Evolutionary conservation across 92 coral and sea anemone genomes (phyloP).

Genomic region (Palythoa grandis): DNA sequence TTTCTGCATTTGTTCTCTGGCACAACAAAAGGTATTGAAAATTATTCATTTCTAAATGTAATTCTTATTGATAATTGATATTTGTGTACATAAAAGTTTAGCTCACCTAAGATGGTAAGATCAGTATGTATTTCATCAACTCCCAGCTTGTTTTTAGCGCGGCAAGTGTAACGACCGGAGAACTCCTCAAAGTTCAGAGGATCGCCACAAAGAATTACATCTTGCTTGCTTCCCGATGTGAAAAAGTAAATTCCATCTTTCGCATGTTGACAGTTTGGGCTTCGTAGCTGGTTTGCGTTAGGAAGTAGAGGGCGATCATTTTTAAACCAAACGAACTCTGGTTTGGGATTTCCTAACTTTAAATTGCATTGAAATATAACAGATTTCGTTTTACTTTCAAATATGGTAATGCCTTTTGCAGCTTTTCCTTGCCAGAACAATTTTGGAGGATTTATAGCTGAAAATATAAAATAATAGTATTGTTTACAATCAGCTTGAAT

Average conservation of each 20-base stretch:
- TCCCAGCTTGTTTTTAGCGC: constrained; percentile 25
- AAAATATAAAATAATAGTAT: background rate
- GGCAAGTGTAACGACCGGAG: constrained; percentile 36
- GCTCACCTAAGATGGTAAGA: constrained; percentile 26
- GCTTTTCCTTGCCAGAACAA: constrained; percentile 19
- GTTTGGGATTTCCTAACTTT: constrained; percentile 22
- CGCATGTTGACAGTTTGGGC: constrained; percentile 6
- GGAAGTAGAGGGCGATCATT: background rate
- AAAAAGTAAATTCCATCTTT: constrained; percentile 22
- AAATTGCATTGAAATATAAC: constrained; percentile 1
- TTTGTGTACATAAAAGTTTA: background rate
- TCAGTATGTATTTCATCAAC: constrained; percentile 25
- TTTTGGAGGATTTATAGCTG: constrained; percentile 32
- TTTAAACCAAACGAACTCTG: constrained; percentile 27
- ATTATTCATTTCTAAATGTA: too few species aligned
- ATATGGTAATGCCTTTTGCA: background rate
- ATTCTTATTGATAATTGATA: background rate
- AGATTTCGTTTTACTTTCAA: background rate
- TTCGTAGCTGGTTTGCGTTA: background rate
- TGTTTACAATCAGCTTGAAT: background rate
- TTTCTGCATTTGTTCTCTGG: too few species aligned
- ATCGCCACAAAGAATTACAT: constrained; percentile 26
- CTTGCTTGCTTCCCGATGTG: constrained; percentile 22
- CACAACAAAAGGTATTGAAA: too few species aligned
- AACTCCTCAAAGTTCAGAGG: constrained; percentile 15